Percentiles rank a stretch among this genome's conserved stretches.
Evolutionary conservation across 2,113 vertebrate genomes (phyloP).

Genomic region (Tichodroma muraria): DNA sequence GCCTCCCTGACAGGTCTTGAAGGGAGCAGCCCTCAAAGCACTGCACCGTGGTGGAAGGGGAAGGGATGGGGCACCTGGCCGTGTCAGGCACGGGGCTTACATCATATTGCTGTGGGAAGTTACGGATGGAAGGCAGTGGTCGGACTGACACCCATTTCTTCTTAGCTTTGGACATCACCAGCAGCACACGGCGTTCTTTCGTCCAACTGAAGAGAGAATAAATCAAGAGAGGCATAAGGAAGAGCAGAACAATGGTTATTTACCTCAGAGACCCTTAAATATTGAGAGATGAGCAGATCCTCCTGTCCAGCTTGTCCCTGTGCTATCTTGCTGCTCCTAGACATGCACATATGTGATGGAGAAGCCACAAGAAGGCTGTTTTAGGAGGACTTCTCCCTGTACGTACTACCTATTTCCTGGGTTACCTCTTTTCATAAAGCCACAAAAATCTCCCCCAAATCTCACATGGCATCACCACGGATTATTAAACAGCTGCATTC

Average conservation of each 20-base stretch:
- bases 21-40: background rate
- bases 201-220: constrained; percentile 80
- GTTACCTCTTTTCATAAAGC: background rate
- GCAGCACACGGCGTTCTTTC: constrained; percentile 84
- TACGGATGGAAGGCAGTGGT: constrained; percentile 84
- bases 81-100: constrained; percentile 55
- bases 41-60: background rate
- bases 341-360: background rate
- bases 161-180: constrained; percentile 86
- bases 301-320: background rate
- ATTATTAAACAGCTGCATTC: background rate
- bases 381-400: background rate
- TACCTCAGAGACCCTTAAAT: background rate
- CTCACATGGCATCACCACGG: background rate
- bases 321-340: background rate
- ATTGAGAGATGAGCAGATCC: background rate
- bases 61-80: background rate
- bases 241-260: background rate
- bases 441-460: background rate
- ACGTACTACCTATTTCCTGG: background rate
- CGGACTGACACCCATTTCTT: constrained; percentile 92
- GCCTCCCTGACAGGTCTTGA: background rate
- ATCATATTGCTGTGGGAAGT: constrained; percentile 86
- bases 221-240: background rate
- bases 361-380: background rate